A percentile compares a stretch with the other conserved stretches of the same genome.
These are phyloP conservation scores for Elmis aenea DNA, from an alignment of 2,888 invertebrate genomes.

Conservation along the genomic window DNA sequence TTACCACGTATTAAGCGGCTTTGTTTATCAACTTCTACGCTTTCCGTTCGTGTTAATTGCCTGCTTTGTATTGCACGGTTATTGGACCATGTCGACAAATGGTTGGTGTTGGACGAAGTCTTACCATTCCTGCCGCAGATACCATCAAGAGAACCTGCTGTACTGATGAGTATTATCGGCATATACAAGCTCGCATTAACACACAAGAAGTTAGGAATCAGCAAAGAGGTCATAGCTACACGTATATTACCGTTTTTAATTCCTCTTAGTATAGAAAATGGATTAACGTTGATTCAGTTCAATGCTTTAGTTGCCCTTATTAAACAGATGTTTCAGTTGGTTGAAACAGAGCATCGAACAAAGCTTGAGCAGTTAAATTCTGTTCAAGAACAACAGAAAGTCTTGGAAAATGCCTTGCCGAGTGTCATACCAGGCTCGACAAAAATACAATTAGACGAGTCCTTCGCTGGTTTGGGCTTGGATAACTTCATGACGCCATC, in stretches of 20 bases:
- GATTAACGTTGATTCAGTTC: conserved; percentile 84
- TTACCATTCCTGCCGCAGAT: conserved; percentile 90
- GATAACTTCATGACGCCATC: conserved; percentile 46
- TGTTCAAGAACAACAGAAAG: conserved; percentile 66
- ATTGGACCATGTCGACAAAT: conserved; percentile 91
- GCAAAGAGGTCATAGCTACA: conserved; percentile 89
- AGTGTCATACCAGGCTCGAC: conserved; percentile 42
- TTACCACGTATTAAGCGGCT: conserved; percentile 89
- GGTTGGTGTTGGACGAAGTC: conserved; percentile 93
- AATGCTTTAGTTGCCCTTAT: conserved; percentile 79
- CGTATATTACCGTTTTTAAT: conserved; percentile 91
- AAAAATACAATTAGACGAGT: conserved; percentile 48
- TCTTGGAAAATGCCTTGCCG: conserved; percentile 53
- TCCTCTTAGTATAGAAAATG: conserved; percentile 88
- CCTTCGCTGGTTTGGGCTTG: conserved; percentile 60
- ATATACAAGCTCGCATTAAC: conserved; percentile 88
- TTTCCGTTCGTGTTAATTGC: conserved; percentile 91
- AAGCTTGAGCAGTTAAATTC: conserved; percentile 88
- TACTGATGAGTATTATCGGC: conserved; percentile 92
- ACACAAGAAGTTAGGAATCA: conserved; percentile 87
- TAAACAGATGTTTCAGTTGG: conserved; percentile 83
- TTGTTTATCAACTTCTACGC: conserved; percentile 72
- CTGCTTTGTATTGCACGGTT: conserved; percentile 89
- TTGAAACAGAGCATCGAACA: conserved; percentile 86
- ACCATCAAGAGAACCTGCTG: conserved; percentile 89